Percentiles rank a stretch among this genome's conserved stretches.
Evolutionary conservation across 2,113 vertebrate genomes (phyloP).

Genomic region (Oncorhynchus mykiss): DNA sequence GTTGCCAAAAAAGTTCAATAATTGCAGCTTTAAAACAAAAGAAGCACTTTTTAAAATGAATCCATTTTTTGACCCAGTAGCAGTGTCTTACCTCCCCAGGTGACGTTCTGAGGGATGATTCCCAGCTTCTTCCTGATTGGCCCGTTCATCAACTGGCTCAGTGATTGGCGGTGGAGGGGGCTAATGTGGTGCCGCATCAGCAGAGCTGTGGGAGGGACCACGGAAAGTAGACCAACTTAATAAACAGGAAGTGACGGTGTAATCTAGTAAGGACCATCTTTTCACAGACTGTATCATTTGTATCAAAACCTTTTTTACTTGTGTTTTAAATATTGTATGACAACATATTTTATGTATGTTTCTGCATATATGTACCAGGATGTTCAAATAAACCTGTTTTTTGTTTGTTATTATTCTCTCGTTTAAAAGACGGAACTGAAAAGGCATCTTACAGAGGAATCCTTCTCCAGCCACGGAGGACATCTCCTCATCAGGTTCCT

Average conservation of each 20-base stretch:
- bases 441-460: constrained; percentile 58
- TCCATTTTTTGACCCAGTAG: not conserved
- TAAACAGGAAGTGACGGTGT: not conserved
- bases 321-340: not conserved
- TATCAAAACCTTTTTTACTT: not conserved
- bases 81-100: constrained; percentile 87
- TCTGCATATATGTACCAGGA: too few relatives aligned
- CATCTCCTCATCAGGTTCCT: constrained; percentile 53
- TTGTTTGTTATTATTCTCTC: not conserved
- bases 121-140: constrained; percentile 86
- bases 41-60: not conserved
- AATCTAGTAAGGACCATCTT: not conserved
- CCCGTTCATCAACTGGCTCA: constrained; percentile 90
- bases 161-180: constrained; percentile 71
- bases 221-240: not conserved
- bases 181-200: constrained; percentile 77
- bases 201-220: constrained; percentile 55
- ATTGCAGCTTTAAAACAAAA: not conserved
- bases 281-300: not conserved
- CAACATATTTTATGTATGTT: not conserved
- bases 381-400: too few relatives aligned
- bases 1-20: not conserved
- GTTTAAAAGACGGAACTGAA: not conserved
- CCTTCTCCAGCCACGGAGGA: constrained; percentile 12
- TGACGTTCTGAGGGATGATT: constrained; percentile 85